These are phyloP conservation scores for Sialis lutaria DNA, from an alignment of 2,888 invertebrate species.

Conservation along the genomic window DNA sequence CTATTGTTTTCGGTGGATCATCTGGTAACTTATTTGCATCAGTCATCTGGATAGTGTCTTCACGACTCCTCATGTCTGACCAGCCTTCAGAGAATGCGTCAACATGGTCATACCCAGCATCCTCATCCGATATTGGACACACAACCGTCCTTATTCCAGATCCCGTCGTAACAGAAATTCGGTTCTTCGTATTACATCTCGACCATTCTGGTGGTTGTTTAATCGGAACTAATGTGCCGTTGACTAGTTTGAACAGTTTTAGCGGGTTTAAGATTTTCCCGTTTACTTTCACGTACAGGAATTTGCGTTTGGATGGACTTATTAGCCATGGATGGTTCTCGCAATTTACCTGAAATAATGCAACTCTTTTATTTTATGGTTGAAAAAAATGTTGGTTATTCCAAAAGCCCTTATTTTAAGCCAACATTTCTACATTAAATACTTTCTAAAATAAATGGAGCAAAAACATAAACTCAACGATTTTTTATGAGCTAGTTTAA, in stretches of 20 bases:
- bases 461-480: no score
- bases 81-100: slow-evolving; percentile 78
- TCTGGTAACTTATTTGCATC: slow-evolving; percentile 38
- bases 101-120: slow-evolving; percentile 42
- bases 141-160: slow-evolving; percentile 35
- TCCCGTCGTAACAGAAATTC: slow-evolving; percentile 63
- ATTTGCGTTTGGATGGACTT: slow-evolving; percentile 56
- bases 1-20: slow-evolving; percentile 48
- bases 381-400: no score
- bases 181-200: slow-evolving; percentile 57
- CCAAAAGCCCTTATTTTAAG: no score
- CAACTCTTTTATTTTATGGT: no score
- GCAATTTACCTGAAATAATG: slow-evolving; percentile 48
- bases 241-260: background rate
- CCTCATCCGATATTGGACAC: slow-evolving; percentile 35
- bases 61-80: slow-evolving; percentile 24
- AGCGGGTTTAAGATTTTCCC: slow-evolving; percentile 32
- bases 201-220: slow-evolving; percentile 16
- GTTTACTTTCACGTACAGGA: slow-evolving; percentile 59
- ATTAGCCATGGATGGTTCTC: slow-evolving; percentile 66
- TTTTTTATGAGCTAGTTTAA: no score
- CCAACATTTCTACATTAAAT: no score
- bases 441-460: no score
- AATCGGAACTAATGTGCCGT: slow-evolving; percentile 8
- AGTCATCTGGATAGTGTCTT: slow-evolving; percentile 26